Conservation (phyloP, 2,113 vertebrate genomes). For the Chaetodon trifascialis region DNA sequence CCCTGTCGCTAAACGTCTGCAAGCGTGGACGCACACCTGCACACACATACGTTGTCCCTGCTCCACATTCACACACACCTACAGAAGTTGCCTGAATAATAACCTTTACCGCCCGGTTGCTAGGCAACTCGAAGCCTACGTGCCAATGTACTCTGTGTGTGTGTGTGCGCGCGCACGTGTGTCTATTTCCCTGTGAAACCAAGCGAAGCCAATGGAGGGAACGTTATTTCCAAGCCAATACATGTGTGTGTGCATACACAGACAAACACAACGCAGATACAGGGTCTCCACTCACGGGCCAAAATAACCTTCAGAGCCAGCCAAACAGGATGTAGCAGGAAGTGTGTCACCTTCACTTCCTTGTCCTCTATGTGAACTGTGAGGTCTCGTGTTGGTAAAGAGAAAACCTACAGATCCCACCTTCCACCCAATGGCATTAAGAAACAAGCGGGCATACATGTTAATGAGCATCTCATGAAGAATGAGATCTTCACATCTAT, state of each 20-base stretch:
- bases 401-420: not conserved
- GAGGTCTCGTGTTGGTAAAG: not conserved
- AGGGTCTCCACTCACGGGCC: conserved; percentile 21
- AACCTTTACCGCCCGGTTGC: conserved; percentile 75
- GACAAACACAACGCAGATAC: conserved; percentile 30
- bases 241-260: conserved; percentile 17
- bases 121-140: conserved; percentile 73
- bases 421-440: not conserved
- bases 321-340: conserved; percentile 26
- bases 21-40: conserved; percentile 41
- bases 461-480: not conserved
- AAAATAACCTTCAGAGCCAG: conserved; percentile 11
- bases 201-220: conserved; percentile 45
- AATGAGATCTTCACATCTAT: conserved; percentile 15
- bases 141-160: conserved; percentile 43
- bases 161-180: conserved; percentile 10
- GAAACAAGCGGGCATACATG: not conserved
- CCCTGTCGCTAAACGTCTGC: conserved; percentile 26
- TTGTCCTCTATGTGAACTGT: conserved; percentile 27
- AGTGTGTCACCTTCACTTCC: conserved; percentile 33
- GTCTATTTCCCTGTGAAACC: conserved; percentile 61
- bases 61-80: conserved; percentile 57
- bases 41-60: conserved; percentile 37
- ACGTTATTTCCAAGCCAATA: conserved; percentile 50
- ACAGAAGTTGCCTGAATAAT: conserved; percentile 68